These are phyloP conservation scores for Mechanitis messenoides DNA, from an alignment of 2,888 invertebrate genomes.

Conservation along the genomic window DNA sequence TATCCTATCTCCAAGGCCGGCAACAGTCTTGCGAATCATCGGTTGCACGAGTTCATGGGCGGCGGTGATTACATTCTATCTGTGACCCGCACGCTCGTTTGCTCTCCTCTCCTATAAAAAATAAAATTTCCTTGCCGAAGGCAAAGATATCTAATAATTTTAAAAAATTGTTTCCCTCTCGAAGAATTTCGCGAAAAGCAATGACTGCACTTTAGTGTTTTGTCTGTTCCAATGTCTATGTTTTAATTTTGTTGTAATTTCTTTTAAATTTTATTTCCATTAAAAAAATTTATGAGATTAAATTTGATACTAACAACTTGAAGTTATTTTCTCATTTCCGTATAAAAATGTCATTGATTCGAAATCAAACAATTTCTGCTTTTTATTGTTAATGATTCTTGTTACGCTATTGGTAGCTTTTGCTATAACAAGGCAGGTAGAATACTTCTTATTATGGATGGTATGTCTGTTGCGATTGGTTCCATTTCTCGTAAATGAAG, in stretches of 20 bases:
- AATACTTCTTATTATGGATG: too few relatives aligned
- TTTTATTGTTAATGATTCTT: neutral
- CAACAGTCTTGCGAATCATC: too few relatives aligned
- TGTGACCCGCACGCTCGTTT: too few relatives aligned
- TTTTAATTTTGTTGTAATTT: neutral
- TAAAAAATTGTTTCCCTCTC: slow-evolving; percentile 44
- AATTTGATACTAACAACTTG: neutral
- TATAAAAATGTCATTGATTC: neutral
- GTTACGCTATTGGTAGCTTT: neutral
- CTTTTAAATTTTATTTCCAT: slow-evolving; percentile 3
- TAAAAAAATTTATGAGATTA: neutral
- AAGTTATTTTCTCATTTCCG: neutral
- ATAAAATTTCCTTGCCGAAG: slow-evolving; percentile 39
- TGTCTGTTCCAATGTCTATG: neutral
- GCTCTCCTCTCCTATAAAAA: too few relatives aligned
- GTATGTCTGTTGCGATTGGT: slow-evolving; percentile 19
- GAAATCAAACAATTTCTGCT: too few relatives aligned
- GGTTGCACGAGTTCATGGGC: too few relatives aligned
- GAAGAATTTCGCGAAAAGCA: slow-evolving; percentile 43
- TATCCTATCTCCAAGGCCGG: too few relatives aligned
- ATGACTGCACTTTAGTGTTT: slow-evolving; percentile 37
- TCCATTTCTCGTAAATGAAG: slow-evolving; percentile 20
- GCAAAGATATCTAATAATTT: slow-evolving; percentile 50
- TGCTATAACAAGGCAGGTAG: neutral
- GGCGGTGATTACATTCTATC: too few relatives aligned